A percentile compares a stretch with the other conserved stretches of the same genome.
Evolutionary conservation across 2,797 vertebrate genomes (phyloP).

Genomic region (Myotis myotis): DNA sequence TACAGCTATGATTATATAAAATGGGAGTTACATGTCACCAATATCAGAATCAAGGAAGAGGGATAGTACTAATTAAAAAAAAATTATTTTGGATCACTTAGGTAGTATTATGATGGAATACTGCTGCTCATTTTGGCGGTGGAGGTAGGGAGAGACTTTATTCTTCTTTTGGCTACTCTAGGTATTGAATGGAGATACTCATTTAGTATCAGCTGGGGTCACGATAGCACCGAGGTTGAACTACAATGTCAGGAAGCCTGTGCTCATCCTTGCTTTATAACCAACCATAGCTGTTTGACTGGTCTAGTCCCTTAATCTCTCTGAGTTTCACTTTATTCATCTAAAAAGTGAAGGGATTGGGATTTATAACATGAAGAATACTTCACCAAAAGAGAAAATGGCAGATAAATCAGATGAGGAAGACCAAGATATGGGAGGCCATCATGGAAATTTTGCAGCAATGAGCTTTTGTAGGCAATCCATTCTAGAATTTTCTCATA

Average conservation of each 20-base stretch:
- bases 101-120: not conserved
- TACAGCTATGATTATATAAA: not conserved
- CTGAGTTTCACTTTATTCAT: not conserved
- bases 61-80: not conserved
- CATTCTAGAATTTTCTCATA: not conserved
- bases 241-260: not conserved
- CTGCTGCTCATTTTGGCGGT: not conserved
- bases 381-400: not conserved
- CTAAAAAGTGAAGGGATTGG: not conserved
- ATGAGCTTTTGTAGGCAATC: not conserved
- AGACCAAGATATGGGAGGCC: not conserved
- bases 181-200: not conserved
- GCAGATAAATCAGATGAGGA: not conserved
- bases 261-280: not conserved
- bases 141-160: not conserved
- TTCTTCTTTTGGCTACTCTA: not conserved
- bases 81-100: not conserved
- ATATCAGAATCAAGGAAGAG: not conserved
- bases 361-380: not conserved
- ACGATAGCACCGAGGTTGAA: not conserved
- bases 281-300: not conserved
- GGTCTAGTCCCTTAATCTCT: not conserved
- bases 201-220: not conserved
- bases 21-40: not conserved
- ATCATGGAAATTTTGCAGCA: not conserved